A percentile compares a stretch with the other conserved stretches of the same genome.
phyloP scores from a whole-genome alignment of 2,797 vertebrate species.

The Apogon hyalosoma region DNA sequence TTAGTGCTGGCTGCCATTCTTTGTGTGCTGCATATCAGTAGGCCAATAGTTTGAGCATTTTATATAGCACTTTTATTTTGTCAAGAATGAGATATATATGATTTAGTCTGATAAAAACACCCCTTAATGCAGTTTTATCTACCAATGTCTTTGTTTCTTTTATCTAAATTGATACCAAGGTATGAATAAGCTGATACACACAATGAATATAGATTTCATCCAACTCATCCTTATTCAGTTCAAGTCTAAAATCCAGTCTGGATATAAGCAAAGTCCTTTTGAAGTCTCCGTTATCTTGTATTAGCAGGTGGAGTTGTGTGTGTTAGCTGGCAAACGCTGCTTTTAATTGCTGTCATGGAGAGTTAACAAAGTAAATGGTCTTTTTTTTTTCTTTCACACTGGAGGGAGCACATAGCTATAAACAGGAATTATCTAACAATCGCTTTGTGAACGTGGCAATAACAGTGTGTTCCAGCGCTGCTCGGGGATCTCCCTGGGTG shows the following conservation, averaged over 20 bases:
- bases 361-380: constrained; percentile 76
- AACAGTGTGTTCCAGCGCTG: constrained; percentile 91
- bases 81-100: too few relatives aligned
- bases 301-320: constrained; percentile 5
- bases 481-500: constrained; percentile 88
- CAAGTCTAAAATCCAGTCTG: background rate
- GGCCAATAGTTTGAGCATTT: too few relatives aligned
- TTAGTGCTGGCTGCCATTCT: constrained; percentile 38
- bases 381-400: constrained; percentile 80
- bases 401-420: constrained; percentile 87
- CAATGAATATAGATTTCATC: constrained; percentile 7
- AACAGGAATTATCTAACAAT: constrained; percentile 97
- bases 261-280: constrained; percentile 10
- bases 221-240: constrained; percentile 3
- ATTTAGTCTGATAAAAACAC: background rate
- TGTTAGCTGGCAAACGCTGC: constrained; percentile 32
- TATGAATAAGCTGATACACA: background rate
- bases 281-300: constrained; percentile 5
- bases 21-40: constrained; percentile 7
- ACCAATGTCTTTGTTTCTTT: background rate
- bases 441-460: constrained; percentile 92
- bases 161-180: background rate
- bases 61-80: too few relatives aligned
- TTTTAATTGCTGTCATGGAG: constrained; percentile 67
- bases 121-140: background rate